Conservation (phyloP, 1,140 invertebrate genomes). For the Bombyx mandarina region DNA sequence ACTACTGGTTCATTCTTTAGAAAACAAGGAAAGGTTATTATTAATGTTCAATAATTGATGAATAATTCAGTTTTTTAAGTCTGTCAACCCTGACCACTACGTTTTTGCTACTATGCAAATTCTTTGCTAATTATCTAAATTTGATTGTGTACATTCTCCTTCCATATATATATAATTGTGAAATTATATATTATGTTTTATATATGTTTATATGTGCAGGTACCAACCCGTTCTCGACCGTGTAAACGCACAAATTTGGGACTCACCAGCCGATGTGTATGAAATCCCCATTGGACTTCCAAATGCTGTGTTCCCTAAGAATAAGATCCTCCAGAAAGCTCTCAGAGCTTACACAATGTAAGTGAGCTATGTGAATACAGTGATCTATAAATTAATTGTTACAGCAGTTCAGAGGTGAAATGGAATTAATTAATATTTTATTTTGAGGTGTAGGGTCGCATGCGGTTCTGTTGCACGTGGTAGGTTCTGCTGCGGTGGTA, state of each 20-base stretch:
- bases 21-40: conserved; percentile 38
- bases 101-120: background rate
- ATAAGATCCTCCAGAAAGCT: conserved; percentile 76
- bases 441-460: too few species aligned
- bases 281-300: conserved; percentile 84
- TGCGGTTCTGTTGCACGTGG: too few species aligned
- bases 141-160: background rate
- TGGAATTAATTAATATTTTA: too few species aligned
- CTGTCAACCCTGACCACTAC: too few species aligned
- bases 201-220: conserved; percentile 15
- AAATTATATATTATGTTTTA: background rate
- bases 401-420: too few species aligned
- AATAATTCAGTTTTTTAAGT: background rate
- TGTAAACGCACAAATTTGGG: conserved; percentile 86
- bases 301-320: conserved; percentile 81
- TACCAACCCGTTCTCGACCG: conserved; percentile 78
- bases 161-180: background rate
- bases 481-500: too few species aligned
- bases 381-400: too few species aligned
- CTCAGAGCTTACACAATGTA: conserved; percentile 80
- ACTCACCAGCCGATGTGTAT: conserved; percentile 87
- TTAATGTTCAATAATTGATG: background rate
- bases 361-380: conserved; percentile 24
- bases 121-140: background rate
- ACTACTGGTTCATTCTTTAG: conserved; percentile 67